These are phyloP conservation scores for Ramazzottius varieornatus DNA, from an alignment of 2,888 invertebrate species.

Conservation along the genomic window DNA sequence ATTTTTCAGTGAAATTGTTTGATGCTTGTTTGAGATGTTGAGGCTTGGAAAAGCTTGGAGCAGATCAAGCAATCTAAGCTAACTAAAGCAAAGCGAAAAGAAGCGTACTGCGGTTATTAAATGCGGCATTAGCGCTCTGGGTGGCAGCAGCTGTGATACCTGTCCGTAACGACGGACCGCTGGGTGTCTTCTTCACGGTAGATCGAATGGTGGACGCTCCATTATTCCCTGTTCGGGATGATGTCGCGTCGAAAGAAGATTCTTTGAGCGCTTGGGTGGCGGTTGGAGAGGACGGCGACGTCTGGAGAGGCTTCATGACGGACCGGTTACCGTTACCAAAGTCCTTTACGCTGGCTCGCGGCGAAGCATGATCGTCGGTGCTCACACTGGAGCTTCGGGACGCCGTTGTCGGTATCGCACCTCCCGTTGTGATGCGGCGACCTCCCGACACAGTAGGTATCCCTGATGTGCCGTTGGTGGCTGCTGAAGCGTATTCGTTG, in stretches of 20 bases:
- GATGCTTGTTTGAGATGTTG: no score
- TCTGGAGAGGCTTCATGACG: neutral
- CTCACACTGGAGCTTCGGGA: conserved; percentile 4
- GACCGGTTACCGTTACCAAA: neutral
- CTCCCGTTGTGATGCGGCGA: neutral
- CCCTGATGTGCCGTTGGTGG: neutral
- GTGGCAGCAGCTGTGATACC: neutral
- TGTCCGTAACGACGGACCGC: neutral
- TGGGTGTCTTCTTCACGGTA: neutral
- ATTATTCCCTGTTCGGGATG: neutral
- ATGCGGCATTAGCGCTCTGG: neutral
- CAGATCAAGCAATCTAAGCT: no score
- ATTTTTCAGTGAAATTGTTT: no score
- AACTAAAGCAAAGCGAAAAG: no score
- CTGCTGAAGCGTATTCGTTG: neutral
- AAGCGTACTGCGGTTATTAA: neutral
- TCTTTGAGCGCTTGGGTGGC: neutral
- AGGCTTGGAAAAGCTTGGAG: no score
- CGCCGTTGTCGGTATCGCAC: neutral
- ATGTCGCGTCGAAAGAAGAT: no score
- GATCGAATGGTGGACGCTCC: neutral
- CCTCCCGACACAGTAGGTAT: no score
- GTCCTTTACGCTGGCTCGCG: conserved; percentile 3
- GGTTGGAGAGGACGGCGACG: neutral
- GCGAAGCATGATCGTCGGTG: neutral